Evolutionary conservation across 2,797 vertebrate species (phyloP).

Genomic region (Podargus strigoides): DNA sequence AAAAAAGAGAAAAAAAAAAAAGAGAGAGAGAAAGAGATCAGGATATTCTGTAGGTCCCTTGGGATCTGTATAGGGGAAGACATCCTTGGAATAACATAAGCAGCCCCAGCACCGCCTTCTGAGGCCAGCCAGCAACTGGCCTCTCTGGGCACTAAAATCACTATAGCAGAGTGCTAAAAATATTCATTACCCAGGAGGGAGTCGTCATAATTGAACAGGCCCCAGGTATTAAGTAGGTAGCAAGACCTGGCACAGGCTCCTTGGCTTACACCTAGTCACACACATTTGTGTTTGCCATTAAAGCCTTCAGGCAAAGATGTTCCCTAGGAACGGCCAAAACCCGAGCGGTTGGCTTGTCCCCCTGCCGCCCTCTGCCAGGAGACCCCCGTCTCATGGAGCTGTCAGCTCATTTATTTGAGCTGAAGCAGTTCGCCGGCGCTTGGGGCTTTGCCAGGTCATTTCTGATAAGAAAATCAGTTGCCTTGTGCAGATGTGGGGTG

Average conservation of each 20-base stretch:
- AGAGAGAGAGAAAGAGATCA: not conserved
- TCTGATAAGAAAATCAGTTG: not conserved
- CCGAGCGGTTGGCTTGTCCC: not conserved
- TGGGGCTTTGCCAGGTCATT: not conserved
- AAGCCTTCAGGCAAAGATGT: not conserved
- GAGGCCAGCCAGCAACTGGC: not conserved
- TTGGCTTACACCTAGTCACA: slow-evolving; percentile 17
- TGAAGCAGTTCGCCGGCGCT: not conserved
- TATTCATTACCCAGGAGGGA: slow-evolving; percentile 33
- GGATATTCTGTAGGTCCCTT: not conserved
- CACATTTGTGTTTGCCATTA: slow-evolving; percentile 8
- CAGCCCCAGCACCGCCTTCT: not conserved
- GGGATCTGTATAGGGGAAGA: slow-evolving; percentile 11
- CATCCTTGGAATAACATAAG: slow-evolving; percentile 39
- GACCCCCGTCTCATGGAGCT: not conserved
- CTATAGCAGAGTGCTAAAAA: slow-evolving; percentile 31
- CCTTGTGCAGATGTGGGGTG: not conserved
- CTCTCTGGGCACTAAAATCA: not conserved
- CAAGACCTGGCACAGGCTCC: slow-evolving; percentile 30
- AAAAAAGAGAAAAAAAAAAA: not conserved
- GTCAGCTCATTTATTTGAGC: not conserved
- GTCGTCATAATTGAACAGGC: not conserved
- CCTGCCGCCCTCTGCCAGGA: not conserved
- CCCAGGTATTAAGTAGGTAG: slow-evolving; percentile 58
- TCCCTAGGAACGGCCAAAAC: not conserved